These are phyloP conservation scores for Desmodus rotundus DNA, from an alignment of 2,113 vertebrate species.

Conservation along the genomic window DNA sequence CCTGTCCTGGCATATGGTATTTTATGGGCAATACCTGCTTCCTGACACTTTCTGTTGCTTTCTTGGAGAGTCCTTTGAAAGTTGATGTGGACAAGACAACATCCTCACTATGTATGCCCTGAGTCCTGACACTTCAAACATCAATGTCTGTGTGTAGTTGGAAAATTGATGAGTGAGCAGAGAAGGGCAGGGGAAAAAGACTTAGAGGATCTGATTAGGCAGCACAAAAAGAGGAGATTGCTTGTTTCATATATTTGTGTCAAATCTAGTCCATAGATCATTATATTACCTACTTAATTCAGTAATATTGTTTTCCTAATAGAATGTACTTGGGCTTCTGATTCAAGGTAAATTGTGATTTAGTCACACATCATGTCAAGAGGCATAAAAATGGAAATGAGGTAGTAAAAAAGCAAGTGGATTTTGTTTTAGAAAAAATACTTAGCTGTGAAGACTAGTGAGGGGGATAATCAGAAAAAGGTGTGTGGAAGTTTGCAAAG, in stretches of 20 bases:
- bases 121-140: neutral
- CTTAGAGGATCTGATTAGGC: neutral
- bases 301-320: neutral
- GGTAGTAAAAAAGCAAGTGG: neutral
- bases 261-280: neutral
- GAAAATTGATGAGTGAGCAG: neutral
- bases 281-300: neutral
- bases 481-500: neutral
- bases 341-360: neutral
- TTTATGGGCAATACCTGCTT: neutral
- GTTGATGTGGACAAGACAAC: neutral
- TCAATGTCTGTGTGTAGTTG: neutral
- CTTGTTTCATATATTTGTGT: neutral
- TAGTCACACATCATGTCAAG: neutral
- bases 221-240: neutral
- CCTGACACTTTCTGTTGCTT: neutral
- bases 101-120: fast-evolving
- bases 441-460: neutral
- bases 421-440: neutral
- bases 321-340: neutral
- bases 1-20: neutral
- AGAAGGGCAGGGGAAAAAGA: neutral
- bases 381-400: neutral
- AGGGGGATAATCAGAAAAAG: neutral
- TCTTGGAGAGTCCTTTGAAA: neutral